Evolutionary conservation across 2,797 vertebrate genomes (phyloP).

Genomic region (Intellagama lesueurii): DNA sequence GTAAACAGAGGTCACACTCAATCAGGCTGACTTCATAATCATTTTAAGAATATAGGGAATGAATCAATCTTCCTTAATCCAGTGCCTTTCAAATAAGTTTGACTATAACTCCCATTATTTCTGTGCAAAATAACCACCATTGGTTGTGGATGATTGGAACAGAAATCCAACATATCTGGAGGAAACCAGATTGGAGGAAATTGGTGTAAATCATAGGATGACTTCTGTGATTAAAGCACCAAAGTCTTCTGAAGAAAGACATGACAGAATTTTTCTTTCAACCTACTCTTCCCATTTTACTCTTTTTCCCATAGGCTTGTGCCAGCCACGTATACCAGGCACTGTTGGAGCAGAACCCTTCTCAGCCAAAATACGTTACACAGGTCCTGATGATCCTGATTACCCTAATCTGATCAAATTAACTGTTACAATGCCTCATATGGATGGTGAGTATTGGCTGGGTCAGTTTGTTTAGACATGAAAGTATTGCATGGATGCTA

Average conservation of each 20-base stretch:
- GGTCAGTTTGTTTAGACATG: neutral
- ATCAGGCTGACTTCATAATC: neutral
- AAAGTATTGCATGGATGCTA: neutral
- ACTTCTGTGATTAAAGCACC: neutral
- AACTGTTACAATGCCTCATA: constrained; percentile 87
- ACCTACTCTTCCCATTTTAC: neutral
- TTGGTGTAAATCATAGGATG: neutral
- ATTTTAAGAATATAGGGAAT: neutral
- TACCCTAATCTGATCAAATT: constrained; percentile 86
- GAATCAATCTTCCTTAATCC: neutral
- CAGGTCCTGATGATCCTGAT: constrained; percentile 84
- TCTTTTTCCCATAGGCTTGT: constrained; percentile 77
- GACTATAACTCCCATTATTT: neutral
- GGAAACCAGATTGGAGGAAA: neutral
- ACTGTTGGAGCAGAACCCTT: constrained; percentile 88
- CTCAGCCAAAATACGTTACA: constrained; percentile 87
- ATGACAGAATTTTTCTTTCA: neutral
- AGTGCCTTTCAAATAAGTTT: neutral
- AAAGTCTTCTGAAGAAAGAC: neutral
- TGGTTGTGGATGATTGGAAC: neutral
- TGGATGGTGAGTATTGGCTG: constrained; percentile 80
- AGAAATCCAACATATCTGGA: neutral
- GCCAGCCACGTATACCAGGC: constrained; percentile 82
- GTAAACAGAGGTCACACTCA: neutral
- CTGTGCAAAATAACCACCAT: neutral